Evolutionary conservation across 2,888 invertebrate species (phyloP), one percentile per base, ranked within the genome.

Genomic region (Bugula neritina): DNA sequence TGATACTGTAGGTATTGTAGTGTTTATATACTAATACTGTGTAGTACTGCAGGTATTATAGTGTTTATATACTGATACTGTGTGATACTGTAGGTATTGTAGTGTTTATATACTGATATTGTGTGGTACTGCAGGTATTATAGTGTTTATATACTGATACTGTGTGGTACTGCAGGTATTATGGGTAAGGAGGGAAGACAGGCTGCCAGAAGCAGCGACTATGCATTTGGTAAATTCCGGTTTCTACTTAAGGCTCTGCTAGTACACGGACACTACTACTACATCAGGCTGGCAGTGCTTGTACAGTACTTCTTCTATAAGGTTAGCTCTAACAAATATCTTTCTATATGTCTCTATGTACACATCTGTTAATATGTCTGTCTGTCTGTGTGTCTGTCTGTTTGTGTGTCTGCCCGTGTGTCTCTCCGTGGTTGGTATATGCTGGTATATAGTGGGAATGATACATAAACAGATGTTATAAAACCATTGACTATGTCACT

Each of bases 291-390:
- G 35, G 89, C 91, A 1, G 88, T 88, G 0, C 84, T 93, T 74
- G 90, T 92, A 74, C 89, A 91, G 76, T 93, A 91, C 80, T 93
- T 92, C 83, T 93, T 93, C 84, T 93, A 92, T 81, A 93, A 93
- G 79, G 85, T 85, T 76, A 74, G 77, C 34, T 13, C 43, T 43
- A 43, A 43, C 43, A 43, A 17, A 10, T 17, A 43, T n/a, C n/a
- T n/a, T n/a, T n/a, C n/a, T n/a, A n/a, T n/a, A n/a, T n/a, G n/a
- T n/a, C n/a, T n/a, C n/a, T n/a, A n/a, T n/a, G n/a, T n/a, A n/a
- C n/a, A n/a, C n/a, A n/a, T n/a, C n/a, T n/a, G n/a, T n/a, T n/a
- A n/a, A 52, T 52, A 21, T 52, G 52, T 52, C 52, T 13, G 21
- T 21, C 10, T 10, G 52, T 52, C 10, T 21, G 10, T 52, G 52